Evolutionary conservation across 2,888 invertebrate genomes (phyloP).

Genomic region (Rhimphoctona megacephalus): DNA sequence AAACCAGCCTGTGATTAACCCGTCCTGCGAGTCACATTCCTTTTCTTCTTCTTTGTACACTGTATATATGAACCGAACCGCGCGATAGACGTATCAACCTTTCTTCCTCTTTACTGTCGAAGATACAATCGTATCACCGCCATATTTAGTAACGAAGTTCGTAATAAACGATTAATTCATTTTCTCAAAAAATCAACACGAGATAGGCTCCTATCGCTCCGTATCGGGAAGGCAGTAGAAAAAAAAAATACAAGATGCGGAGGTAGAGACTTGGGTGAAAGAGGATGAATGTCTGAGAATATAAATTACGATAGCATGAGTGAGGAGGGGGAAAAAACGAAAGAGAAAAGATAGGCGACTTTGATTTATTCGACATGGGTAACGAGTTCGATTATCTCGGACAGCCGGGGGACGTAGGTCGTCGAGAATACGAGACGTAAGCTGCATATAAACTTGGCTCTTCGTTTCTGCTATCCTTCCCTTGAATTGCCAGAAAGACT

Average conservation of each 20-base stretch:
- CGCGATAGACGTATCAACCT: background rate
- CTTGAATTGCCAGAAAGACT: constrained; percentile 33
- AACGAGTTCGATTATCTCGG: constrained; percentile 77
- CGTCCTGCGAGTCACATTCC: constrained; percentile 68
- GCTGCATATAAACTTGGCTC: constrained; percentile 68
- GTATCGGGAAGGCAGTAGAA: background rate
- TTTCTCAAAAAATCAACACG: constrained; percentile 25
- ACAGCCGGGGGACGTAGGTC: constrained; percentile 71
- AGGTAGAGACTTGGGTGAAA: constrained; percentile 18
- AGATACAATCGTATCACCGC: constrained; percentile 28
- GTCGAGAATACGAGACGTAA: constrained; percentile 69
- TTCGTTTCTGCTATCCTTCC: constrained; percentile 27
- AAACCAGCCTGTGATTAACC: constrained; percentile 72
- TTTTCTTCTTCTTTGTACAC: constrained; percentile 53
- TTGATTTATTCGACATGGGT: constrained; percentile 76
- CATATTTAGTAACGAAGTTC: constrained; percentile 50
- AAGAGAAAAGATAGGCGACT: constrained; percentile 41
- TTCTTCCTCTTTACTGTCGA: constrained; percentile 31
- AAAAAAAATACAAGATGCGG: background rate
- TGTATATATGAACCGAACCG: background rate
- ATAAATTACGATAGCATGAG: constrained; percentile 31
- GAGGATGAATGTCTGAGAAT: constrained; percentile 35
- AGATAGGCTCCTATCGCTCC: background rate
- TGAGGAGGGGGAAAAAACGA: constrained; percentile 14
- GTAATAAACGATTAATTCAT: constrained; percentile 53